Evolutionary conservation across 2,797 vertebrate species (phyloP), one percentile per base, ranked within the genome.

Genomic region (Sebastes steindachneri): DNA sequence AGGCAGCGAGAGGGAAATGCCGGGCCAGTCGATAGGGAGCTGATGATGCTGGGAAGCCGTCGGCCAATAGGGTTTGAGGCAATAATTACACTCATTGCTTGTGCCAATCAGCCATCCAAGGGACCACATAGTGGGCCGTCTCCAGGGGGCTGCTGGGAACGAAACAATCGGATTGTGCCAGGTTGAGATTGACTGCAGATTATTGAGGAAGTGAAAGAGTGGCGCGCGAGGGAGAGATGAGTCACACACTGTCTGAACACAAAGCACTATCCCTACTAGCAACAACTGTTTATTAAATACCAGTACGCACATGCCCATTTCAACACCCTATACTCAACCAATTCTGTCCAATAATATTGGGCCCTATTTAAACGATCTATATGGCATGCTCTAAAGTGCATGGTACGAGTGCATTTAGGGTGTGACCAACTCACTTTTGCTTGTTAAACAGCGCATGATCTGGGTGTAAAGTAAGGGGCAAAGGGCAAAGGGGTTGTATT

Each of bases 81-180:
- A 51, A 51, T 51, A 89, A 87, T 92, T 85, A 79, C 77, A 85
- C 58, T 85, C 85, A 83, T 85, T 82, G 82, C 75, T 75, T 76
- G 58, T 76, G 84, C 83, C 83, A 80, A 75, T 83, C 83, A 79
- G 71, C 21, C 62, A 70, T 72, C 67, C 31, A 63, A 75, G 77
- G 73, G 82, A 67, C 68, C 57, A 55, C 77, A 26, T 25, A 77
- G 75, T 55, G 11, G 53, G 72, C 60, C 3, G 33, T 73, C 9
- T 86, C 67, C 25, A 10, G 68, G 41, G 64, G 54, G 3, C 23
- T 48, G 66, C 68, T 68, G 77, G 45, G 76, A 88, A 73, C 37
- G 55, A 75, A 77, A 74, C 75, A 58, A 69, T 75, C 54, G 51
- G 19, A 66, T 31, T 33, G 55, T 59, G 73, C 65, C 83, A 79